Conservation (phyloP, 2,113 vertebrate genomes). For the Natator depressus region DNA sequence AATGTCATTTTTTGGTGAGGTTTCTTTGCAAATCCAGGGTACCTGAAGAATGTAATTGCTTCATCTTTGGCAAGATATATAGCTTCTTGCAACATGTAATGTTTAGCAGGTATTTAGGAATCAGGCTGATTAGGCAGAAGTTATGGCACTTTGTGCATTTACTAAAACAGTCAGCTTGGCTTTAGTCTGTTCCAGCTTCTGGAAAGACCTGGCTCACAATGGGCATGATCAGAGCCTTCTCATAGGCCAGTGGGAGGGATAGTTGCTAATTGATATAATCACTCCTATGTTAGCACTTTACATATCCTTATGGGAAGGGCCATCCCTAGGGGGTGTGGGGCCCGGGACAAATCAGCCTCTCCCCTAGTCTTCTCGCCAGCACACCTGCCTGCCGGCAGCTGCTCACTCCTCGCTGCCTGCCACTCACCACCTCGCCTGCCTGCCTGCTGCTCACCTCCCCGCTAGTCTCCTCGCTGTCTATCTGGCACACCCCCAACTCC, state of each 20-base stretch:
- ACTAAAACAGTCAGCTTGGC: too few relatives aligned
- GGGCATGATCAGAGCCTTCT: neutral
- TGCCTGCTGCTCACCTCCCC: too few relatives aligned
- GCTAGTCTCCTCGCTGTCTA: too few relatives aligned
- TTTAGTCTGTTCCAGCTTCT: neutral
- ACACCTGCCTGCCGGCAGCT: too few relatives aligned
- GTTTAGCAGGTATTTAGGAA: neutral
- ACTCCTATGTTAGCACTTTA: neutral
- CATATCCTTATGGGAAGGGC: neutral
- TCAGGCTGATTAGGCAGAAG: neutral
- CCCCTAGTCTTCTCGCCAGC: too few relatives aligned
- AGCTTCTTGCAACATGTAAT: neutral
- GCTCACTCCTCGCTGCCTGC: too few relatives aligned
- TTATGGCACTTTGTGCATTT: neutral
- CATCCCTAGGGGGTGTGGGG: too few relatives aligned
- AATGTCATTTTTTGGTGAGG: neutral
- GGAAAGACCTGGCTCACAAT: rapidly evolving
- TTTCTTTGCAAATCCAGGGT: neutral
- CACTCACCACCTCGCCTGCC: too few relatives aligned
- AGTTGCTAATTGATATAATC: neutral
- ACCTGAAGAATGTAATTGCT: neutral
- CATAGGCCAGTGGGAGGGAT: rapidly evolving
- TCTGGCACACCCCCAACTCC: too few relatives aligned
- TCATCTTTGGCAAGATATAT: neutral
- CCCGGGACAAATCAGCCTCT: too few relatives aligned